Percentiles rank a stretch among this genome's conserved stretches.
Conservation (phyloP, 2,888 invertebrate species). For the Phymatocera aterrima region DNA sequence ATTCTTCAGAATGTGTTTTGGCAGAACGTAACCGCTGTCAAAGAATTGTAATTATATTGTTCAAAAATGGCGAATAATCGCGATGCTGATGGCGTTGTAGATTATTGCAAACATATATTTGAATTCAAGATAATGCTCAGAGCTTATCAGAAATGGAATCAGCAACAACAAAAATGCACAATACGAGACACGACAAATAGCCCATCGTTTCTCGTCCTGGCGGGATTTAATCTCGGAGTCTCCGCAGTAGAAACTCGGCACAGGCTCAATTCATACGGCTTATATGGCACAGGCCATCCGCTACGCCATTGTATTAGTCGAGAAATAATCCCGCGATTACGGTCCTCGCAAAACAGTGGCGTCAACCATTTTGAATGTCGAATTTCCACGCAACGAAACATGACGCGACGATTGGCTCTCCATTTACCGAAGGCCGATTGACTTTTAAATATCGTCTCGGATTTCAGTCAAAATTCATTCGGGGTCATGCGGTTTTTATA, state of each 20-base stretch:
- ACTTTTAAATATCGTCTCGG: neutral
- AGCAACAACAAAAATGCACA: neutral
- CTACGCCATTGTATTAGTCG: constrained; percentile 17
- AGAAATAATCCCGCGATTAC: constrained; percentile 31
- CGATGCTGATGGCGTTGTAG: neutral
- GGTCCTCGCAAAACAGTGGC: constrained; percentile 21
- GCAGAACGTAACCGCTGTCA: no score
- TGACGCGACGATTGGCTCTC: no score
- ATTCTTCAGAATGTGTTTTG: no score
- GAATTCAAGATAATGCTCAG: neutral
- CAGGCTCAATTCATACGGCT: constrained; percentile 9
- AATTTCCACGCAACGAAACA: neutral
- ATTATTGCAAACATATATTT: neutral
- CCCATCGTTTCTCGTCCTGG: neutral
- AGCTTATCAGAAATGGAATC: neutral
- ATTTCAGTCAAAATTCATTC: neutral
- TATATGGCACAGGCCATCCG: constrained; percentile 16
- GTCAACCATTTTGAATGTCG: constrained; percentile 6
- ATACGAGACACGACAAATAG: neutral
- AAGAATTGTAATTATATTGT: no score
- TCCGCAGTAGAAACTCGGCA: constrained; percentile 16
- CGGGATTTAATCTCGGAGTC: constrained; percentile 14
- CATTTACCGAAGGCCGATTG: neutral
- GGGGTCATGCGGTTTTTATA: neutral
- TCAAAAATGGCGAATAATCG: no score